Evolutionary conservation across 2,888 invertebrate genomes (phyloP).

Genomic region (Platycheirus rosarum): DNA sequence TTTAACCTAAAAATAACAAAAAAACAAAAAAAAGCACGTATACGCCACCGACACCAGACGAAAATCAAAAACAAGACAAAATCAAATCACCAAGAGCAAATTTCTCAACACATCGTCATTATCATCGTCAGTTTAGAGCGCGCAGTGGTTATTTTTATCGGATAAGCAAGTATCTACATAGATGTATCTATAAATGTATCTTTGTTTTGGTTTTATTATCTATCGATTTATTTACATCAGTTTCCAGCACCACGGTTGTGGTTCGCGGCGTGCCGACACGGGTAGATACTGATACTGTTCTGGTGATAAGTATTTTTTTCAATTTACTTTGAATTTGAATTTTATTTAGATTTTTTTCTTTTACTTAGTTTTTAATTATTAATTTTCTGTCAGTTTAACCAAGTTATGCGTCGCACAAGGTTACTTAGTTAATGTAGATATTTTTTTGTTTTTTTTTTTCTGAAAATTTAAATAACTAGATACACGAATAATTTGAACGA

Average conservation of each 20-base stretch:
- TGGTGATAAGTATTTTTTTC: conserved; percentile 49
- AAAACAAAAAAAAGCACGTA: conserved; percentile 65
- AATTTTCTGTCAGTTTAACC: conserved; percentile 23
- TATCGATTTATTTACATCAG: conserved; percentile 60
- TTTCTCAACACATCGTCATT: conserved; percentile 65
- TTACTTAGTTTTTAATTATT: conserved; percentile 18
- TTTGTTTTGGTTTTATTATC: conserved; percentile 10
- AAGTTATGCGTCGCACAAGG: conserved; percentile 58
- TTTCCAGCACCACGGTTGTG: conserved; percentile 41
- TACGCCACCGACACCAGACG: conserved; percentile 62
- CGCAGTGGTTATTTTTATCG: conserved; percentile 66
- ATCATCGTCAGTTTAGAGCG: conserved; percentile 26
- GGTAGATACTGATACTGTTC: conserved; percentile 47
- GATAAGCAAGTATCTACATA: conserved; percentile 28
- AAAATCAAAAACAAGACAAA: conserved; percentile 25
- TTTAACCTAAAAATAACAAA: conserved; percentile 55
- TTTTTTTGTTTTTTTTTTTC: conserved; percentile 13
- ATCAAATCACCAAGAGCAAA: conserved; percentile 40
- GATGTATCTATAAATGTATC: conserved; percentile 2
- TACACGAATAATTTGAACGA: conserved; percentile 58
- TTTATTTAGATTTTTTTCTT: conserved; percentile 16
- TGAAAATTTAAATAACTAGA: conserved; percentile 10
- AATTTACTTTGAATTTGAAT: background rate
- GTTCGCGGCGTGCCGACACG: conserved; percentile 15
- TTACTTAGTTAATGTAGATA: conserved; percentile 29